These are phyloP conservation scores for Limnephilus lunatus DNA, from an alignment of 2,888 invertebrate genomes.

Conservation along the genomic window DNA sequence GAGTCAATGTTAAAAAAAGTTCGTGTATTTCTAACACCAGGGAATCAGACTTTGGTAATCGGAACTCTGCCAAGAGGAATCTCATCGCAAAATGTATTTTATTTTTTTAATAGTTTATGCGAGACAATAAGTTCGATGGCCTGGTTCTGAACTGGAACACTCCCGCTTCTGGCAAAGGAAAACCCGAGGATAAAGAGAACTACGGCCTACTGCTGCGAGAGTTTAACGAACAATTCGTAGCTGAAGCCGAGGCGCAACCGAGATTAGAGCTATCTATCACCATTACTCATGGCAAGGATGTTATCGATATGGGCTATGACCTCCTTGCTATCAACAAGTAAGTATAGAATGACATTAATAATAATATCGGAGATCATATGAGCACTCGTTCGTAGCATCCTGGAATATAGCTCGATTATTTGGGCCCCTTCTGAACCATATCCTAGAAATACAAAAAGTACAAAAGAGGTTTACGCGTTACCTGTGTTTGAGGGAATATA, in stretches of 20 bases:
- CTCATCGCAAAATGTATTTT: neutral
- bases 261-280: conserved; percentile 14
- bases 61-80: neutral
- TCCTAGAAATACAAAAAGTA: too few species aligned
- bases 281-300: neutral
- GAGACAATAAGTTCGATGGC: conserved; percentile 85
- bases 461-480: too few species aligned
- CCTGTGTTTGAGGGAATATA: too few species aligned
- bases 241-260: neutral
- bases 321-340: conserved; percentile 89
- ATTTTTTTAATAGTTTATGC: conserved; percentile 71
- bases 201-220: conserved; percentile 19
- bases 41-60: neutral
- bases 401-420: too few species aligned
- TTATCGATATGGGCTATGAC: conserved; percentile 73
- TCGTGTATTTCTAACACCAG: too few species aligned
- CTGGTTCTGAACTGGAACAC: conserved; percentile 86
- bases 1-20: too few species aligned
- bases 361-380: too few species aligned
- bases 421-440: too few species aligned
- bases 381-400: too few species aligned
- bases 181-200: conserved; percentile 30
- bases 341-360: neutral
- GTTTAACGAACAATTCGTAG: neutral
- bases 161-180: conserved; percentile 72